phyloP scores from a whole-genome alignment of 2,888 invertebrate species.

The Diplolepis rosae region DNA sequence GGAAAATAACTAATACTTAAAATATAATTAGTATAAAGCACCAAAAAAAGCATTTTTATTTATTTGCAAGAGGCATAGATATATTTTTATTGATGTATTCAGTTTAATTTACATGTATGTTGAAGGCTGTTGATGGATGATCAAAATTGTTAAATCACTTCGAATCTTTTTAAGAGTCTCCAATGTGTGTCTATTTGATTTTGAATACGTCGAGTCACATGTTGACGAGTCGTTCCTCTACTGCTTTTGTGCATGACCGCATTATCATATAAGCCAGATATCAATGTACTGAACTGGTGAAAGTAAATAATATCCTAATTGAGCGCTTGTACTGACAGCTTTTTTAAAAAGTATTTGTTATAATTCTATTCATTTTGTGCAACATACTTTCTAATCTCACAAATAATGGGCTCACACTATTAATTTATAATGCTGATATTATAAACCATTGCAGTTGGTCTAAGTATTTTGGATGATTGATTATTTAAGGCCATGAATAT shows the following conservation, averaged over 20 bases:
- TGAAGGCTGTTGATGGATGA: slow-evolving; percentile 23
- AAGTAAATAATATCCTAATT: slow-evolving; percentile 20
- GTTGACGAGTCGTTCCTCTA: slow-evolving; percentile 1
- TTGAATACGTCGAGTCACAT: slow-evolving; percentile 27
- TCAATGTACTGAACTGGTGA: slow-evolving; percentile 20
- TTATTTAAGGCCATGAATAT: too few species aligned
- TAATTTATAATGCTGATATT: background rate
- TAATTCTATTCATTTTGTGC: background rate
- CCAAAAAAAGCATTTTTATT: too few species aligned
- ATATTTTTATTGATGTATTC: slow-evolving; percentile 8
- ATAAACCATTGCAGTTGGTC: too few species aligned
- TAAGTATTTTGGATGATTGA: too few species aligned
- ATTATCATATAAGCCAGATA: slow-evolving; percentile 22
- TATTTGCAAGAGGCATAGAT: background rate
- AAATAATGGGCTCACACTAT: background rate
- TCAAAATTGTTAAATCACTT: slow-evolving; percentile 21
- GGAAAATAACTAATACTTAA: too few species aligned
- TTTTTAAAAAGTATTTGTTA: background rate
- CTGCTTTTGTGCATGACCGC: slow-evolving; percentile 4
- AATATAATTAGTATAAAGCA: too few species aligned
- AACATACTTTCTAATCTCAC: slow-evolving; percentile 6
- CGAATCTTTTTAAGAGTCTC: slow-evolving; percentile 10
- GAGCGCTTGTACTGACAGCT: background rate
- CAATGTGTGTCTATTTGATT: slow-evolving; percentile 3
- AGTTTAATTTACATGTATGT: slow-evolving; percentile 7